These are phyloP conservation scores for Drosophila buzzatii DNA, from an alignment of 2,888 invertebrate species.

Conservation along the genomic window DNA sequence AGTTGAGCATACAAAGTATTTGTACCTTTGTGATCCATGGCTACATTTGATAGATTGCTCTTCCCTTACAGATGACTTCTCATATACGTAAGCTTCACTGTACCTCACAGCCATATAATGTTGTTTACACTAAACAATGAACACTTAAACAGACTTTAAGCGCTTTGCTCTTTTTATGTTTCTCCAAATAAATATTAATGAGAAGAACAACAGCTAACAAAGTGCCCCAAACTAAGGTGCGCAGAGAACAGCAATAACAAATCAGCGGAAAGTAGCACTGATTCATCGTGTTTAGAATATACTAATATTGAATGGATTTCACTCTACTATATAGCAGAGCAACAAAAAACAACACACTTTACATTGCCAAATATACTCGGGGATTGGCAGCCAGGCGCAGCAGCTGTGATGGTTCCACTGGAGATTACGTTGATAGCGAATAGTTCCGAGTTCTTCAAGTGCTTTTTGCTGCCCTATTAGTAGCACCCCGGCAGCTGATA, in stretches of 20 bases:
- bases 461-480: conserved; percentile 58
- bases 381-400: neutral
- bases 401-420: conserved; percentile 8
- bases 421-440: conserved; percentile 40
- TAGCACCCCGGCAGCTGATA: conserved; percentile 76
- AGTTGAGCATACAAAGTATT: no score
- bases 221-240: conserved; percentile 56
- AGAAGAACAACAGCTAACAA: conserved; percentile 40
- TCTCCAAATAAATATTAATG: conserved; percentile 71
- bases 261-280: conserved; percentile 27
- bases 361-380: conserved; percentile 48
- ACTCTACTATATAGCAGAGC: neutral
- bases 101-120: conserved; percentile 14
- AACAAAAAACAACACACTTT: conserved; percentile 30
- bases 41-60: neutral
- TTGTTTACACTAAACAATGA: conserved; percentile 73
- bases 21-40: neutral
- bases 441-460: conserved; percentile 56
- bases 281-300: conserved; percentile 54
- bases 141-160: conserved; percentile 75
- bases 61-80: neutral
- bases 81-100: conserved; percentile 12
- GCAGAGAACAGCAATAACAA: conserved; percentile 19
- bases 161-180: conserved; percentile 68
- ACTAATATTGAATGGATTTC: conserved; percentile 23